phyloP scores from a whole-genome alignment of 2,797 vertebrate genomes.

The Enteromius fasciolatus region DNA sequence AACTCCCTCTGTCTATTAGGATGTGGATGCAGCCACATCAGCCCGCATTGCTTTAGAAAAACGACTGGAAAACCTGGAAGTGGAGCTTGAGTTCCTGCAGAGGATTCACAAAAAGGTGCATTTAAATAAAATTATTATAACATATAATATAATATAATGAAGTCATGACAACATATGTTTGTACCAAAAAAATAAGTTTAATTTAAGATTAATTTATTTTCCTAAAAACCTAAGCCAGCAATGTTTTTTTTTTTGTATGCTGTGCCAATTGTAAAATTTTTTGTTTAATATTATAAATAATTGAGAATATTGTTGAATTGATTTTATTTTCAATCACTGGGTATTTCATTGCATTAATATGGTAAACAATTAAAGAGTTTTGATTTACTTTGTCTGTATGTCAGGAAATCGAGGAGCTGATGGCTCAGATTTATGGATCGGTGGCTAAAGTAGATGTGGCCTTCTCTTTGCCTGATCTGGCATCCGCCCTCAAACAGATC shows the following conservation, averaged over 20 bases:
- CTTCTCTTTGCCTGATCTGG: slow-evolving; percentile 80
- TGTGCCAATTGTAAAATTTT: background rate
- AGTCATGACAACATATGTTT: background rate
- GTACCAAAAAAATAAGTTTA: background rate
- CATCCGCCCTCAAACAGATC: slow-evolving; percentile 82
- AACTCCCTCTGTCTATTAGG: slow-evolving; percentile 61
- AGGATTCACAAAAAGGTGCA: slow-evolving; percentile 72
- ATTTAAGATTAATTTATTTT: background rate
- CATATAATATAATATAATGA: background rate
- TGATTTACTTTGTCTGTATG: slow-evolving; percentile 22
- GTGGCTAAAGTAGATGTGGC: slow-evolving; percentile 71
- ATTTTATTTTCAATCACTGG: background rate
- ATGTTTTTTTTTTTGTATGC: background rate
- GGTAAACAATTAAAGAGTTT: background rate
- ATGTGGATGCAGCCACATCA: slow-evolving; percentile 72
- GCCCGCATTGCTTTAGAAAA: slow-evolving; percentile 73
- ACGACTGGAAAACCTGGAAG: slow-evolving; percentile 76
- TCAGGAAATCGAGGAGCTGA: slow-evolving; percentile 82
- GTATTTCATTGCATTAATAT: background rate
- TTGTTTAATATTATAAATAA: background rate
- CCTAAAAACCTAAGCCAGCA: background rate
- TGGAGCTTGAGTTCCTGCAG: slow-evolving; percentile 76
- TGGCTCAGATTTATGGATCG: slow-evolving; percentile 77
- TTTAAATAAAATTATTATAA: background rate
- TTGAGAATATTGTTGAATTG: background rate